A percentile compares a stretch with the other conserved stretches of the same genome.
phyloP scores from a whole-genome alignment of 2,113 vertebrate species.

The Lycocorax pyrrhopterus region DNA sequence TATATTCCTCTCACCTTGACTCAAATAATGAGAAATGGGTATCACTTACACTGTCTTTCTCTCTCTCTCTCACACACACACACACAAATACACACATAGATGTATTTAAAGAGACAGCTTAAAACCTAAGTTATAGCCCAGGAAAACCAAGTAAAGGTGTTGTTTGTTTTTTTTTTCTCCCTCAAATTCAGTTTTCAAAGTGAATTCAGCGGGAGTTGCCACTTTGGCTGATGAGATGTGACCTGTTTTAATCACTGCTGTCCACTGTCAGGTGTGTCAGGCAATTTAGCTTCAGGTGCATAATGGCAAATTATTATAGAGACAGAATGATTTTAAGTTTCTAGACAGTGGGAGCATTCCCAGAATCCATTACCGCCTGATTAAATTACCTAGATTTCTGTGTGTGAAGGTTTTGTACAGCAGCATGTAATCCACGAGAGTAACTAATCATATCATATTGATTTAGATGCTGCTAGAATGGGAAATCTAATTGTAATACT shows the following conservation, averaged over 20 bases:
- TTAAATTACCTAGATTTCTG: conserved; percentile 77
- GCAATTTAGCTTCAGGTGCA: conserved; percentile 71
- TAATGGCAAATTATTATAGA: conserved; percentile 72
- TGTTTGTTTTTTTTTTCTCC: neutral
- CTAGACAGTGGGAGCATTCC: conserved; percentile 72
- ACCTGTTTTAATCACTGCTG: conserved; percentile 70
- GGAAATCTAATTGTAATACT: conserved; percentile 78
- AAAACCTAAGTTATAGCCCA: conserved; percentile 9
- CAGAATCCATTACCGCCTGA: conserved; percentile 76
- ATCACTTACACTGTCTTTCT: neutral
- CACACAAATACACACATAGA: neutral
- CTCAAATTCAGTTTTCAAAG: conserved; percentile 52
- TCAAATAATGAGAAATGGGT: conserved; percentile 41
- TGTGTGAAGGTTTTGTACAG: conserved; percentile 76
- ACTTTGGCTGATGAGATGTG: conserved; percentile 66
- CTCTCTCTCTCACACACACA: neutral
- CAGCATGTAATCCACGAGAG: conserved; percentile 75
- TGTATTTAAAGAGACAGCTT: neutral
- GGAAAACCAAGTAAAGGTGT: neutral
- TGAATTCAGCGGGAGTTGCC: conserved; percentile 35
- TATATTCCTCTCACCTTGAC: conserved; percentile 14
- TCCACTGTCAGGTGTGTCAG: conserved; percentile 66
- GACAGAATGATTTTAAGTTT: conserved; percentile 73
- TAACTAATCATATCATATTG: conserved; percentile 81
- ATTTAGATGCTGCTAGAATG: conserved; percentile 77